Evolutionary conservation across 2,797 vertebrate genomes (phyloP).

Genomic region (Discoglossus pictus): DNA sequence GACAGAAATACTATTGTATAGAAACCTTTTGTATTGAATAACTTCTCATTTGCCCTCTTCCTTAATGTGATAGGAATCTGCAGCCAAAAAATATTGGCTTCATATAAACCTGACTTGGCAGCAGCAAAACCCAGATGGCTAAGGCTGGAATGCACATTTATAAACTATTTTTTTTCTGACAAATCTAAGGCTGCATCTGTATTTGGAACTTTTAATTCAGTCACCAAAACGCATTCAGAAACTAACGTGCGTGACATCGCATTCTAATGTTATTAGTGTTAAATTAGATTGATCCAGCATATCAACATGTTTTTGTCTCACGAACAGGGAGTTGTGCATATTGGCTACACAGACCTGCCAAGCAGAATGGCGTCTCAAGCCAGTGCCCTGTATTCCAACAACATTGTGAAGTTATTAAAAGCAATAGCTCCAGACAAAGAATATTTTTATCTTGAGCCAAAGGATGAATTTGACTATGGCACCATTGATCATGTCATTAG

Average conservation of each 20-base stretch:
- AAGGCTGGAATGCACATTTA: constrained; percentile 46
- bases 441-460: constrained; percentile 79
- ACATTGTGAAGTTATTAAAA: constrained; percentile 85
- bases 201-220: constrained; percentile 3
- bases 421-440: constrained; percentile 80
- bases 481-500: constrained; percentile 76
- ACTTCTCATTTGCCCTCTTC: constrained; percentile 32
- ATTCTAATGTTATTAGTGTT: neutral
- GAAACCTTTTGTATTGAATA: constrained; percentile 31
- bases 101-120: constrained; percentile 23
- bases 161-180: constrained; percentile 14
- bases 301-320: constrained; percentile 53
- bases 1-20: constrained; percentile 32
- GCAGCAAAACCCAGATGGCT: constrained; percentile 45
- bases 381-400: constrained; percentile 84
- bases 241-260: constrained; percentile 11
- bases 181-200: constrained; percentile 13
- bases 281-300: constrained; percentile 1
- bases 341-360: constrained; percentile 80
- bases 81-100: constrained; percentile 44
- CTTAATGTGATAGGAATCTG: constrained; percentile 14
- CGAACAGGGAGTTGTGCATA: constrained; percentile 80
- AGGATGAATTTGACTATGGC: constrained; percentile 75
- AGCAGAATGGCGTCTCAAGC: constrained; percentile 81
- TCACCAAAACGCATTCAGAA: constrained; percentile 19